phyloP scores from a whole-genome alignment of 2,888 invertebrate genomes.

The Chalcosyrphus nemorum region DNA sequence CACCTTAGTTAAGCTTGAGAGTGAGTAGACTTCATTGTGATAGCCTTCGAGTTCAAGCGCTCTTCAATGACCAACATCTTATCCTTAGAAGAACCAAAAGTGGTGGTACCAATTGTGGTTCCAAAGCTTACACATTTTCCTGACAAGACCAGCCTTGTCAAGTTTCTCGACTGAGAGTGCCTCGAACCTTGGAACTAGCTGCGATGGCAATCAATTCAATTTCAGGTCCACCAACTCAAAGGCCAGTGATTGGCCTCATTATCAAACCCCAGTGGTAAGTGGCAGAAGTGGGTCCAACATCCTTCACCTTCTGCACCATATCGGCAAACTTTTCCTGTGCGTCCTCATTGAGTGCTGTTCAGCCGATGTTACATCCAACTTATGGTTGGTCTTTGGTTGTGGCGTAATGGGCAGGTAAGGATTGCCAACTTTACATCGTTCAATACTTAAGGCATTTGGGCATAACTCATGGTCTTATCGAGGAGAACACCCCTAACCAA shows the following conservation, averaged over 20 bases:
- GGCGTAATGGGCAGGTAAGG: conserved; percentile 99
- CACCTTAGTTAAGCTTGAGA: no score
- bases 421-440: conserved; percentile 97
- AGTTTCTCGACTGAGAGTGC: conserved; percentile 96
- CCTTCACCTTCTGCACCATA: conserved; percentile 92
- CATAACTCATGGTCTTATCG: conserved; percentile 99
- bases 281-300: conserved; percentile 96
- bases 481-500: conserved; percentile 98
- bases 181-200: conserved; percentile 98
- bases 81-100: conserved; percentile 98
- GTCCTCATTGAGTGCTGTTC: conserved; percentile 95
- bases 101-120: conserved; percentile 79
- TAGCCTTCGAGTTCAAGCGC: conserved; percentile 97
- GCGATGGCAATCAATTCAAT: conserved; percentile 99
- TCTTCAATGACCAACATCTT: conserved; percentile 99
- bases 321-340: conserved; percentile 97
- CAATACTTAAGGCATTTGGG: conserved; percentile 98
- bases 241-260: conserved; percentile 99
- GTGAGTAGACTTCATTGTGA: no score
- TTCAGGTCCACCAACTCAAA: conserved; percentile 99
- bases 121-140: conserved; percentile 88
- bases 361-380: conserved; percentile 97
- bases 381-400: conserved; percentile 99
- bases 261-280: conserved; percentile 99
- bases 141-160: conserved; percentile 95